These are phyloP conservation scores for Cotesia typhae DNA, from an alignment of 1,140 invertebrate species.

Conservation along the genomic window DNA sequence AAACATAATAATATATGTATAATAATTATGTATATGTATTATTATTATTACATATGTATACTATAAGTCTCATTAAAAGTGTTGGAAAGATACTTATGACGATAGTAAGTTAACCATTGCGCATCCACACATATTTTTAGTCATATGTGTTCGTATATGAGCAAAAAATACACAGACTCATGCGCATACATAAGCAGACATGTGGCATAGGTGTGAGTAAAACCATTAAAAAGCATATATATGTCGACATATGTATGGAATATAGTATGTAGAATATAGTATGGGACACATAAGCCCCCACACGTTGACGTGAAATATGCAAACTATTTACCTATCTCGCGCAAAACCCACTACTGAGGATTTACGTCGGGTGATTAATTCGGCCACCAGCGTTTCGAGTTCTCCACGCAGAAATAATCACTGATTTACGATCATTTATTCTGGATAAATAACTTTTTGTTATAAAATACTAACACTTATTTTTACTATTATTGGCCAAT, in stretches of 20 bases:
- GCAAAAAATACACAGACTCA: too few relatives aligned
- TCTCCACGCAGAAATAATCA: conserved; percentile 38
- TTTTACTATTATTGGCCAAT: neutral
- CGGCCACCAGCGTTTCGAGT: conserved; percentile 35
- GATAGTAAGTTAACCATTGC: too few relatives aligned
- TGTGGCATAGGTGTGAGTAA: neutral
- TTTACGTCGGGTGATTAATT: conserved; percentile 37
- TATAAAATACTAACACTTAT: neutral
- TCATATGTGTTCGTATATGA: too few relatives aligned
- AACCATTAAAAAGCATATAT: neutral
- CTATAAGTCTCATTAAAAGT: conserved; percentile 1
- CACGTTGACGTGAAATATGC: conserved; percentile 38
- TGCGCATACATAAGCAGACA: neutral
- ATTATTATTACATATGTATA: too few relatives aligned
- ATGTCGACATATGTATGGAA: neutral
- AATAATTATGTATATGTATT: too few relatives aligned
- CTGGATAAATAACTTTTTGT: conserved; percentile 29
- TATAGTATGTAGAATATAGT: neutral
- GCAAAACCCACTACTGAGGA: conserved; percentile 26
- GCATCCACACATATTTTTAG: too few relatives aligned
- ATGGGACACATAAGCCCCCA: conserved; percentile 19
- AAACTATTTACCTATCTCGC: conserved; percentile 40
- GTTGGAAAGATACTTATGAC: conserved; percentile 18
- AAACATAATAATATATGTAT: neutral
- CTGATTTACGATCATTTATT: conserved; percentile 37